phyloP scores from a whole-genome alignment of 2,113 vertebrate species.

The Hippocampus guttulatus region DNA sequence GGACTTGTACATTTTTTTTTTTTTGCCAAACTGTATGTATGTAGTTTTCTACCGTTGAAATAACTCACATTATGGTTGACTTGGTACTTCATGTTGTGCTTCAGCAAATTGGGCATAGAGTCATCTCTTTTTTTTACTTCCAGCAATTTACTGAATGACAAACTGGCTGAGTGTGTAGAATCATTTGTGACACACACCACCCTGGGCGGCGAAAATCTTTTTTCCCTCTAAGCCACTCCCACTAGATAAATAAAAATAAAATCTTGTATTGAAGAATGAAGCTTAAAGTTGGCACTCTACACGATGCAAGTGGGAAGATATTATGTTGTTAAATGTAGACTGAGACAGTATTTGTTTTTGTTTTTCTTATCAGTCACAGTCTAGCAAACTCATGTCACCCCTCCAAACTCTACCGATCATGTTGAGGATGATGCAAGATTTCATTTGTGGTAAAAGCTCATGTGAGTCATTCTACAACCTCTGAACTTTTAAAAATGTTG shows the following conservation, averaged over 20 bases:
- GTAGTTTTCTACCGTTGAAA: background rate
- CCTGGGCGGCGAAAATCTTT: background rate
- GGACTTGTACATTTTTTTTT: constrained; percentile 1
- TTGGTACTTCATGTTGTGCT: constrained; percentile 4
- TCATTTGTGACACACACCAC: constrained; percentile 36
- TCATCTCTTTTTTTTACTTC: background rate
- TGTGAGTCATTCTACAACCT: constrained; percentile 41
- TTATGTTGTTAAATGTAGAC: background rate
- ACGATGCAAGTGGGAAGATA: background rate
- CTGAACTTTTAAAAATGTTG: constrained; percentile 26
- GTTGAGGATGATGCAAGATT: constrained; percentile 44
- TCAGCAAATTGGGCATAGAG: background rate
- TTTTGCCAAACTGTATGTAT: background rate
- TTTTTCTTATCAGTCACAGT: background rate
- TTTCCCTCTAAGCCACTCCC: background rate
- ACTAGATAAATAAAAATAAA: background rate
- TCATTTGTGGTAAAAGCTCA: constrained; percentile 1
- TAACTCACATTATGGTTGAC: constrained; percentile 6
- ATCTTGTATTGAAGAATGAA: background rate
- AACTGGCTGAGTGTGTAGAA: constrained; percentile 33
- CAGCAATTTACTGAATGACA: constrained; percentile 34
- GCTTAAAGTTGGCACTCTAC: background rate
- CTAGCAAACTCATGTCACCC: constrained; percentile 1
- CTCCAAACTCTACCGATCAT: background rate
- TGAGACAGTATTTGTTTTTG: background rate